Conservation (phyloP, 2,113 vertebrate genomes). For the Heliornis fulica region DNA sequence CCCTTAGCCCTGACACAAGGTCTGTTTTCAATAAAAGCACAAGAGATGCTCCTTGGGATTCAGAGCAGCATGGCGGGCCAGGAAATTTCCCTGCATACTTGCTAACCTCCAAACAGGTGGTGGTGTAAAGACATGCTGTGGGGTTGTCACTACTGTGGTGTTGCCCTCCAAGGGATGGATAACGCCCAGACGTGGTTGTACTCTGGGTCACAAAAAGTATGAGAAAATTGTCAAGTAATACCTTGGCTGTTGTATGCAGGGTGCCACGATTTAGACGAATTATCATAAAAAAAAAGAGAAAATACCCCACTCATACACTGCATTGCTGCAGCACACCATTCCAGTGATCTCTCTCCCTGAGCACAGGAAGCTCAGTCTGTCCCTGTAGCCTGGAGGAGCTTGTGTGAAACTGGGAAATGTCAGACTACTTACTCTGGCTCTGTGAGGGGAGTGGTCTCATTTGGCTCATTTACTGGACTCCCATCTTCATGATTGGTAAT, state of each 20-base stretch:
- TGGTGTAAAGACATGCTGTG: neutral
- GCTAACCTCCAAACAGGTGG: neutral
- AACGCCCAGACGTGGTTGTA: neutral
- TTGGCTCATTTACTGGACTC: constrained; percentile 87
- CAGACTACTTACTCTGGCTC: constrained; percentile 82
- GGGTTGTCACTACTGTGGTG: fast-evolving
- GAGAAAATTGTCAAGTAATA: neutral
- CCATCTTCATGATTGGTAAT: constrained; percentile 84
- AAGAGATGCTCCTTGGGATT: neutral
- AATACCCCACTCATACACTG: neutral
- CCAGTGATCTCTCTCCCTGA: neutral
- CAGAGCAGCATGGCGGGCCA: neutral
- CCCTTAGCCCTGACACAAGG: fast-evolving
- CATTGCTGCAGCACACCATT: neutral
- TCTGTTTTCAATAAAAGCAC: neutral
- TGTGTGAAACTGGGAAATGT: neutral
- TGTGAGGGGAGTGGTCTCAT: constrained; percentile 89
- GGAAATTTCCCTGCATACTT: neutral
- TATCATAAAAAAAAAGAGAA: neutral
- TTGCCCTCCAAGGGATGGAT: neutral
- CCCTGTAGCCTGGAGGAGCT: neutral
- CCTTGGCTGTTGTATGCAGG: fast-evolving
- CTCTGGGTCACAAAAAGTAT: neutral
- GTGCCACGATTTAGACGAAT: neutral
- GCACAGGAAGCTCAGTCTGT: neutral